Base-by-base conservation (phyloP, 37 sponge, comb jelly and placozoan species). In the Tethya wilhelma region DNA sequence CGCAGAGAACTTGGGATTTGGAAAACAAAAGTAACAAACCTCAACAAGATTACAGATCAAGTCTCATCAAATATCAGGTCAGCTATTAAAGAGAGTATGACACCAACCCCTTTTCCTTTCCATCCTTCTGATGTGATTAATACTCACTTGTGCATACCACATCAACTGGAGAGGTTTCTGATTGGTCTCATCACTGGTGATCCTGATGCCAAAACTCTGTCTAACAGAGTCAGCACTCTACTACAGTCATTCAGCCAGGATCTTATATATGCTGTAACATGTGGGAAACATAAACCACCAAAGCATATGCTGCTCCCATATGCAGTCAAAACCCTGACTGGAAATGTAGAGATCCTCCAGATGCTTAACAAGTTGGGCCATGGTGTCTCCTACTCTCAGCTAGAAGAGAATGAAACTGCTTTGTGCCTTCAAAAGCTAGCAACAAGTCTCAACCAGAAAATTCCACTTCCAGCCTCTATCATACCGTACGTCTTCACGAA, bases 391-490 rank as follows among this genome's bases (percentile, higher is more conserved):
- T 60, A 60, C 62, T 60, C 62, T 20, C 62, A 60, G 26, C 25
- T 60, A 29, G 62, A 60, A 60, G 62, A 20, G 7, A n/a, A 60
- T 60, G 62, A 20, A n/a, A 60, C 25, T n/a, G 62, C 62, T 60
- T 9, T 60, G 62, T 60, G 25, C 25, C 62, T 60, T 6, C 62
- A 60, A 6, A 60, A 60, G 62, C 62, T 60, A 60, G 62, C 62
- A 60, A 22, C 25, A 23, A 60, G 62, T 60, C 62, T 60, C 62
- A 60, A 60, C 62, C 62, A 60, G 26, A 60, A 20, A 22, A 20
- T 60, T 60, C 25, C 62, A 60, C 62, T 60, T 60, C 25, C 62
- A 60, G 62, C 62, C 62, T 60, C 62, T 22, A n/a, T n/a, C n/a
- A n/a, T n/a, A n/a, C n/a, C n/a, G n/a, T n/a, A n/a, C n/a, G n/a